Evolutionary conservation across 2,797 vertebrate genomes (phyloP).

Genomic region (Brotula barbata): DNA sequence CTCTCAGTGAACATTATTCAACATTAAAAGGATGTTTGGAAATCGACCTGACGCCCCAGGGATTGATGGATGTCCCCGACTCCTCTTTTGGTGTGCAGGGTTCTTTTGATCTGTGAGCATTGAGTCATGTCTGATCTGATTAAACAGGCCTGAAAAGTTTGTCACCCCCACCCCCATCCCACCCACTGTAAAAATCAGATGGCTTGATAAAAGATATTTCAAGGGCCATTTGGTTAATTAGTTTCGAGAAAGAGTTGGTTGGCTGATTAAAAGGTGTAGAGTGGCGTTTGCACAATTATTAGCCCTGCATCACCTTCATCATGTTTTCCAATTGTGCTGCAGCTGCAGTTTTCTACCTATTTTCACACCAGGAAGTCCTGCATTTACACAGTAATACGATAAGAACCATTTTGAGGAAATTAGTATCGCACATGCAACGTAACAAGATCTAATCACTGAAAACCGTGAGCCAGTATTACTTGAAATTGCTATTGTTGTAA

Average conservation of each 20-base stretch:
- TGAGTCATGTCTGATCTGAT: constrained; percentile 49
- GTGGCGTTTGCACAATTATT: neutral
- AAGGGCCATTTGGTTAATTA: neutral
- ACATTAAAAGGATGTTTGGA: constrained; percentile 11
- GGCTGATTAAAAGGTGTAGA: neutral
- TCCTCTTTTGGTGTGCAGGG: constrained; percentile 32
- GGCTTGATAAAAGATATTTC: constrained; percentile 1
- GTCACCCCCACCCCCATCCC: constrained; percentile 26
- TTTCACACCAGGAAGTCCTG: constrained; percentile 6
- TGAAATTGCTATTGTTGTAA: no score
- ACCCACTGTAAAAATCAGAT: constrained; percentile 8
- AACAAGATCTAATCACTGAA: no score
- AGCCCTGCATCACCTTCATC: constrained; percentile 22
- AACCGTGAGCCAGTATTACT: no score
- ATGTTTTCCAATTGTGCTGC: no score
- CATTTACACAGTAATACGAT: neutral
- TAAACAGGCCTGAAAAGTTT: constrained; percentile 49
- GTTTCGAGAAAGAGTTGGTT: neutral
- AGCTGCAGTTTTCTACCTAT: no score
- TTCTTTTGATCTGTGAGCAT: constrained; percentile 36
- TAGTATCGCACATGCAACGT: no score
- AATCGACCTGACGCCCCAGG: constrained; percentile 7
- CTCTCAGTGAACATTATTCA: neutral
- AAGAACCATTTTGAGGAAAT: neutral
- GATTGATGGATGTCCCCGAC: constrained; percentile 37